Base-by-base conservation (phyloP, 2,113 vertebrate genomes). In the Caracal caracal region DNA sequence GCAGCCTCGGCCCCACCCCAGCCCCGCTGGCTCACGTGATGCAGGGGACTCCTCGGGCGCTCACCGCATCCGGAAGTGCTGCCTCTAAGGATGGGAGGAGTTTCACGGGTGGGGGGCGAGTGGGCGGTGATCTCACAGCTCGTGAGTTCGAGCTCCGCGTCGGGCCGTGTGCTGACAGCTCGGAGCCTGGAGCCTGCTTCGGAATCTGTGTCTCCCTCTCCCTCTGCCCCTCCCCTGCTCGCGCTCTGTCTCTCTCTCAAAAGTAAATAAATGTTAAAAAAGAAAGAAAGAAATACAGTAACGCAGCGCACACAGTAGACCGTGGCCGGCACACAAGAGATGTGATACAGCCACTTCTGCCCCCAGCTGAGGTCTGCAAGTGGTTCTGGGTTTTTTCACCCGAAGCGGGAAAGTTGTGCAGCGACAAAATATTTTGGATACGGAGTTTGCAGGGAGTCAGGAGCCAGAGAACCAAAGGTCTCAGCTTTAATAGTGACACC, bases 11-110 rank as follows among this genome's bases (percentile, higher is more conserved):
- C 12, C 12, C 8, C 37, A 0, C 17, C 24, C 16, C 4, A 33
- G 47, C 26, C 15, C 30, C 3, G 3, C 33, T 10, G 76, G 19
- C 16, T 33, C 17, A 0, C 0, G 24, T 10, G 43, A 30, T 9
- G 26, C 73, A 17, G 43, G 11, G 1, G 20, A 66, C 19, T 4
- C 1, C 19, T 4, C 1, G 3, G 3, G 51, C 2, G 7, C 7
- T 22, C 24, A 4, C 13, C 17, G 6, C 37, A 28, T 33, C 15
- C 7, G 7, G 33, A 24, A 80, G 51, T 0, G 5, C 26, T 10
- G 9, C 51, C 20, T 1, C 3, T 11, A 37, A 53, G 26, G 56
- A 43, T 2, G 15, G 13, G 20, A 6, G 9, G 61, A 33, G 37
- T 43, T 19, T 33, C 2, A 4, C 1, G 8, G 49, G 26, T 35